These are phyloP conservation scores for Musca vetustissima DNA, from an alignment of 1,140 invertebrate species.

Conservation along the genomic window DNA sequence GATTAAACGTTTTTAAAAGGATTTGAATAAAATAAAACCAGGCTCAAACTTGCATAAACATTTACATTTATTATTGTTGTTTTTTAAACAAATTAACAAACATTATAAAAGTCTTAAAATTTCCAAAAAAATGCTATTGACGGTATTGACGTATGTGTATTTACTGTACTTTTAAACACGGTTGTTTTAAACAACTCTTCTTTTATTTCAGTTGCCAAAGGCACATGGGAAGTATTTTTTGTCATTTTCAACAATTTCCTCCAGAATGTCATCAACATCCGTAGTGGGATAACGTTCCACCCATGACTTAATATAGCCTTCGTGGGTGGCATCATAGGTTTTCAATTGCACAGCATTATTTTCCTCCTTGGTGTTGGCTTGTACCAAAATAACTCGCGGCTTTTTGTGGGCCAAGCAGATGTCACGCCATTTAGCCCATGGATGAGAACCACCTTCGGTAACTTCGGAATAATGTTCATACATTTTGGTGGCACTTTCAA, in stretches of 20 bases:
- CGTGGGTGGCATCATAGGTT: conserved; percentile 72
- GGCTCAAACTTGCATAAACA: too few relatives aligned
- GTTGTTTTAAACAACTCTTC: not conserved
- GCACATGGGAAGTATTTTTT: conserved; percentile 51
- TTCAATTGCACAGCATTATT: conserved; percentile 64
- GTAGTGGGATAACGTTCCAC: conserved; percentile 70
- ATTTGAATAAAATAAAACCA: too few relatives aligned
- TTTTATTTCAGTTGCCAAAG: conserved; percentile 38
- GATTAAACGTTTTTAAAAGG: too few relatives aligned
- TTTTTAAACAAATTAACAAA: not conserved
- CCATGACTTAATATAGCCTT: conserved; percentile 83
- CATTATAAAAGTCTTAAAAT: not conserved
- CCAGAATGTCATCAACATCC: conserved; percentile 59
- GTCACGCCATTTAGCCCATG: conserved; percentile 80
- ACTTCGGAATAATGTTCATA: conserved; percentile 82
- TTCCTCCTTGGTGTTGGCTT: conserved; percentile 75
- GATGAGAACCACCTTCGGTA: conserved; percentile 62
- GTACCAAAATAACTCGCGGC: conserved; percentile 88
- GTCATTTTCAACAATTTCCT: conserved; percentile 57
- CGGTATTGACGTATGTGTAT: too few relatives aligned
- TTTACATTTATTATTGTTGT: not conserved
- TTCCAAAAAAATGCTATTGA: not conserved
- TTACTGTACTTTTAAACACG: not conserved
- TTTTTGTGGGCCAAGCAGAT: conserved; percentile 87
- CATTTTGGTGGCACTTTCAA: conserved; percentile 70